A percentile compares a stretch with the other conserved stretches of the same genome.
phyloP scores from a whole-genome alignment of 2,113 vertebrate species.

The Clarias gariepinus region DNA sequence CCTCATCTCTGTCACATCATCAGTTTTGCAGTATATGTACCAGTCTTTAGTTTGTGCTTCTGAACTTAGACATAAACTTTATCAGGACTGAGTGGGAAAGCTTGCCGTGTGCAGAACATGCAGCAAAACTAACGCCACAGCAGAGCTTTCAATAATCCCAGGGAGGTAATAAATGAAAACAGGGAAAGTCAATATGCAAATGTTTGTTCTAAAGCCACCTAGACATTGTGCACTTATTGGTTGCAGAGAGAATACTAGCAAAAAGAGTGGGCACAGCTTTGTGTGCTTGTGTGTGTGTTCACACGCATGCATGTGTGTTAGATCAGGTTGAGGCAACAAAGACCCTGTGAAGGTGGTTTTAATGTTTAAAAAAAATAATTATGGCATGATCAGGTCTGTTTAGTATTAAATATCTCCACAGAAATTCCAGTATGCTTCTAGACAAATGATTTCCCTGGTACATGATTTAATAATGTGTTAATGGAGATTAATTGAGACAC shows the following conservation, averaged over 20 bases:
- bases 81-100: background rate
- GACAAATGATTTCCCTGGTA: background rate
- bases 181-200: background rate
- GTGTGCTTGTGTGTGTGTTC: constrained; percentile 10
- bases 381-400: background rate
- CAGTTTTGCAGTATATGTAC: background rate
- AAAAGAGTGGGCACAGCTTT: background rate
- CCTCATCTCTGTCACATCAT: background rate
- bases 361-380: background rate
- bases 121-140: constrained; percentile 27
- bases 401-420: background rate
- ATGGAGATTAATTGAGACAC: background rate
- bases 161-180: background rate
- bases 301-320: background rate
- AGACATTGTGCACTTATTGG: background rate
- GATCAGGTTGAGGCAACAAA: background rate
- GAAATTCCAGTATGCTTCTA: background rate
- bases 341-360: background rate
- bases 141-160: background rate
- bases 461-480: background rate
- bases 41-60: background rate
- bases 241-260: background rate
- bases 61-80: constrained; percentile 26
- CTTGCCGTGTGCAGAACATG: constrained; percentile 20
- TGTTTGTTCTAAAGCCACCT: background rate